Conservation (phyloP, 2,113 vertebrate genomes). For the Dendropsophus ebraccatus region DNA sequence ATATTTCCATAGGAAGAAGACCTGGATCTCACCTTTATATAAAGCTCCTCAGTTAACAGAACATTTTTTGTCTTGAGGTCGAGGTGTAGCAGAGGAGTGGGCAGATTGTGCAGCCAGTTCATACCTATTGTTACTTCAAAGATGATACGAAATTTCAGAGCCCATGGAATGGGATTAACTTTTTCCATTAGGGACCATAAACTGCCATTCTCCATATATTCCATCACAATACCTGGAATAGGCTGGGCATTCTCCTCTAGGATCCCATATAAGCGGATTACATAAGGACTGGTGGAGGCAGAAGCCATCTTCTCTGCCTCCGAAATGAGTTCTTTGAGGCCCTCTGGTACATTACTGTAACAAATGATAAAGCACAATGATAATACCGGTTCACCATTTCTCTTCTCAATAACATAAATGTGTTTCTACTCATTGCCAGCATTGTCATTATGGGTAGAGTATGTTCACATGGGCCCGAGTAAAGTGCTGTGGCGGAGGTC, state of each 20-base stretch:
- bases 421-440: no score
- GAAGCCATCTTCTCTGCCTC: conserved; percentile 64
- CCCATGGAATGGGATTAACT: conserved; percentile 67
- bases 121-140: conserved; percentile 79
- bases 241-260: neutral
- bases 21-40: conserved; percentile 62
- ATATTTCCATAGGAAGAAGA: neutral
- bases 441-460: no score
- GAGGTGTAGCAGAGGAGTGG: conserved; percentile 62
- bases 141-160: conserved; percentile 71
- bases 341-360: conserved; percentile 8
- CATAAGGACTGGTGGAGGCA: conserved; percentile 23
- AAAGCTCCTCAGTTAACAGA: conserved; percentile 63
- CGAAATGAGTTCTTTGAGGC: conserved; percentile 25
- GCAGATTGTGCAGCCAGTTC: conserved; percentile 78
- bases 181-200: conserved; percentile 60
- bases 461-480: no score
- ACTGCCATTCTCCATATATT: conserved; percentile 79
- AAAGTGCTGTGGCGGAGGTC: no score
- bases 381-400: neutral
- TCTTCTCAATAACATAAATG: neutral
- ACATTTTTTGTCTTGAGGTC: conserved; percentile 68
- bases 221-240: conserved; percentile 72
- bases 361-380: neutral
- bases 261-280: conserved; percentile 62